Percentiles rank a stretch among this genome's conserved stretches.
Evolutionary conservation across 1,140 invertebrate genomes (phyloP).

Genomic region (Cotesia typhae): DNA sequence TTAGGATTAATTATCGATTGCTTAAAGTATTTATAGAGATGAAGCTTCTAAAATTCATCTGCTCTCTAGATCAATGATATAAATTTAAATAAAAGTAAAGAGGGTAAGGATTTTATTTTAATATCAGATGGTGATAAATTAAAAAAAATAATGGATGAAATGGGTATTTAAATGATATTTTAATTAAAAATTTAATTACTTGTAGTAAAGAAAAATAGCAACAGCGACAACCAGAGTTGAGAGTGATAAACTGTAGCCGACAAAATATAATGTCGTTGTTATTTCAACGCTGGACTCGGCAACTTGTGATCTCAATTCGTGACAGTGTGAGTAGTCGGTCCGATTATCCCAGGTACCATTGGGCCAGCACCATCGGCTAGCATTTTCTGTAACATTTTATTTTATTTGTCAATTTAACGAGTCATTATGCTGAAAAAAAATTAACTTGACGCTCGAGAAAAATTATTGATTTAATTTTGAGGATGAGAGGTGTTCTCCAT

Average conservation of each 20-base stretch:
- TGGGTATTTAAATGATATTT: not conserved
- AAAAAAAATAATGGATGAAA: constrained; percentile 14
- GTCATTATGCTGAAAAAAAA: not conserved
- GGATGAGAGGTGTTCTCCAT: too few species aligned
- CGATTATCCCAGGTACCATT: constrained; percentile 77
- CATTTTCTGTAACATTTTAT: constrained; percentile 72
- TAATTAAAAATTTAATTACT: constrained; percentile 70
- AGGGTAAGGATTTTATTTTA: too few species aligned
- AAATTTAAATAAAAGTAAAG: too few species aligned
- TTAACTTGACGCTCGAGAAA: not conserved
- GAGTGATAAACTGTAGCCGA: constrained; percentile 81
- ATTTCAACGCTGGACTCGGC: constrained; percentile 65
- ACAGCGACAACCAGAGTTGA: constrained; percentile 79
- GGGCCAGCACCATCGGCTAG: constrained; percentile 72
- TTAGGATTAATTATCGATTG: too few species aligned
- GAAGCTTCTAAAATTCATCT: too few species aligned
- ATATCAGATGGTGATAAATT: too few species aligned
- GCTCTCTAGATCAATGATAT: too few species aligned
- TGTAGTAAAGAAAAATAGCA: constrained; percentile 84
- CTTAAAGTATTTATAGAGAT: too few species aligned
- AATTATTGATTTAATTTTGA: not conserved
- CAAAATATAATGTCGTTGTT: constrained; percentile 75
- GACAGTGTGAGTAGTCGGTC: constrained; percentile 75
- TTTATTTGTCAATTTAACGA: not conserved
- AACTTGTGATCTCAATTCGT: constrained; percentile 60